These are phyloP conservation scores for Beris chalybata DNA, from an alignment of 2,888 invertebrate genomes.

Conservation along the genomic window DNA sequence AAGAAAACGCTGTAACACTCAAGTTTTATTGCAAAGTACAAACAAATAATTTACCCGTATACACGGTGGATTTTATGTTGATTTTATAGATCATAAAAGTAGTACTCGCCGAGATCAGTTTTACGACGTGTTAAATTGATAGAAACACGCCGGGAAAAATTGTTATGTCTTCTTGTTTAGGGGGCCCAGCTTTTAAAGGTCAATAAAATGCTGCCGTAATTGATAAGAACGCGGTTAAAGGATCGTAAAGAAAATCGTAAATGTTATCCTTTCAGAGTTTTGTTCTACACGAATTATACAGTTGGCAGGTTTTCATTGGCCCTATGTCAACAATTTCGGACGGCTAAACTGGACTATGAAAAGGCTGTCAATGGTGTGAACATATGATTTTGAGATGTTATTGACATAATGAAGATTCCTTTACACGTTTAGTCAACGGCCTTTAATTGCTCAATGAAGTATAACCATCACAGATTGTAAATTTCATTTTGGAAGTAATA, in stretches of 20 bases:
- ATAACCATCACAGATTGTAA: too few relatives aligned
- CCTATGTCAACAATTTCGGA: too few relatives aligned
- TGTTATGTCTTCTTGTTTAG: slow-evolving; percentile 22
- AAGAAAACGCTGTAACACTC: slow-evolving; percentile 19
- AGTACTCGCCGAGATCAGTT: slow-evolving; percentile 34
- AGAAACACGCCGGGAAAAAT: slow-evolving; percentile 19
- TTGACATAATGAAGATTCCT: too few relatives aligned
- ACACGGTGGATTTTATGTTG: slow-evolving; percentile 24
- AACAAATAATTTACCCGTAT: slow-evolving; percentile 23
- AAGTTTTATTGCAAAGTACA: slow-evolving; percentile 23
- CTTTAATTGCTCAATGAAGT: too few relatives aligned
- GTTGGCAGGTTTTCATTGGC: too few relatives aligned
- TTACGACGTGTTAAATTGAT: slow-evolving; percentile 35
- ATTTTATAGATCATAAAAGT: slow-evolving; percentile 39
- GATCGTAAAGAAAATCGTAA: slow-evolving; percentile 27
- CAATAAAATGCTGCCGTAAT: slow-evolving; percentile 29
- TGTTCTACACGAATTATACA: neutral
- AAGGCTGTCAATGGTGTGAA: too few relatives aligned
- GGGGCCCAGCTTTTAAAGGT: slow-evolving; percentile 24
- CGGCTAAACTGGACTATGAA: too few relatives aligned
- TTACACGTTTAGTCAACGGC: too few relatives aligned
- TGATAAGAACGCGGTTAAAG: slow-evolving; percentile 29
- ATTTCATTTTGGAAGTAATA: too few relatives aligned
- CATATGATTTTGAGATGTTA: too few relatives aligned
- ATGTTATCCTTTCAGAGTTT: slow-evolving; percentile 20